Base-by-base conservation (phyloP, 2,797 vertebrate species). In the Poliocrania exsul region DNA sequence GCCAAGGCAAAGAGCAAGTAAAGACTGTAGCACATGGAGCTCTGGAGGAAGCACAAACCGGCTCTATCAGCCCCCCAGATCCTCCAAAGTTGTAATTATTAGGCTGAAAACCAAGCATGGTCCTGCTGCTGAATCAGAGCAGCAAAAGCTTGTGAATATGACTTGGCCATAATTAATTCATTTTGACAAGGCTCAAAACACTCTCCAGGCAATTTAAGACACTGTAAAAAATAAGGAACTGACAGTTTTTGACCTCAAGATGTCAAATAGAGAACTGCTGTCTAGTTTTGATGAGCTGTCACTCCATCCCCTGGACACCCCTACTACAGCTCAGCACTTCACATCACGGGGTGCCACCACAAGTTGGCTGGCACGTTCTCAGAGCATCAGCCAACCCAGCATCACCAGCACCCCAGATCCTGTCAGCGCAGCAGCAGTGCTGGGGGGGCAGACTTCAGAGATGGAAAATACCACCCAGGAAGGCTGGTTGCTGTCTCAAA, bases 161-260 rank as follows among this genome's bases (percentile, higher is more conserved):
- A 66, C 81, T 95, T 86, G 81, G 83, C 82, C 88, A 86, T 88
- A 92, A 92, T 89, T 79, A 86, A 90, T 70, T 69, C 60, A 80
- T 81, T 83, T 84, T 92, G 95, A 95, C 92, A 95, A 88, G 88
- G 86, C 90, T 93, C 93, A 81, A 88, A 95, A 88, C 71, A 84
- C 42, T 90, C 93, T 86, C 53, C 86, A 60, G 90, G 90, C 56
- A 0, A 86, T 79, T 84, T 69, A 66, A 91, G 77, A 57, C 69
- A 73, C 82, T 0, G 4, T 88, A 88, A 95, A 95, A 95, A 75
- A 73, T 75, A 80, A 75, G 77, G 77, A 81, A 74, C 82, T 66
- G 90, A 91, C 67, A 70, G 74, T 25, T 94, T 93, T 73, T 90
- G 81, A 90, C 92, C 90, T 93, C 77, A 40, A 90, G 66, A 79